phyloP scores from a whole-genome alignment of 2,113 vertebrate genomes.

The Nannospalax galili region DNA sequence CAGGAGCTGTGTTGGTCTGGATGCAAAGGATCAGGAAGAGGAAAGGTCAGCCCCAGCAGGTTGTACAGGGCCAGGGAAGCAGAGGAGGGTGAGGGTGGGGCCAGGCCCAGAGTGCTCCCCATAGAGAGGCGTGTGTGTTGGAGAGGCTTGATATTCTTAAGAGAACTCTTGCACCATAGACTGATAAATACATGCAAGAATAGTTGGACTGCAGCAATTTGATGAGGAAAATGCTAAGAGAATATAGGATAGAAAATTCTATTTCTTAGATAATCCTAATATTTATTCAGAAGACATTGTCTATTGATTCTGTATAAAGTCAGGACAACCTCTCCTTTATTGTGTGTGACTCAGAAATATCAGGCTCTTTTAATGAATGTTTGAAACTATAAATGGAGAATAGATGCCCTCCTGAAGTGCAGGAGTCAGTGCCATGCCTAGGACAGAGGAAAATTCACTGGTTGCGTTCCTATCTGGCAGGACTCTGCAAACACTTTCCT shows the following conservation, averaged over 20 bases:
- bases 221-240: not conserved
- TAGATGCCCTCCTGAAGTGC: fast-evolving
- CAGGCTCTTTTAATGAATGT: not conserved
- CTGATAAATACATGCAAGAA: not conserved
- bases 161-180: not conserved
- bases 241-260: not conserved
- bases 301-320: slow-evolving; percentile 58
- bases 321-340: slow-evolving; percentile 22
- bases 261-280: slow-evolving; percentile 3
- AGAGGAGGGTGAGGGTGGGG: too few relatives aligned
- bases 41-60: too few relatives aligned
- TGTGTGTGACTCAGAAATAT: slow-evolving; percentile 6
- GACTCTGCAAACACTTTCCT: not conserved
- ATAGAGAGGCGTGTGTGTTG: too few relatives aligned
- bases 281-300: slow-evolving; percentile 52
- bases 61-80: too few relatives aligned
- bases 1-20: too few relatives aligned
- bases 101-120: too few relatives aligned
- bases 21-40: too few relatives aligned
- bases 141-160: too few relatives aligned
- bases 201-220: not conserved
- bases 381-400: slow-evolving; percentile 22
- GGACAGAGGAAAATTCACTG: fast-evolving
- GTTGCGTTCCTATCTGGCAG: not conserved
- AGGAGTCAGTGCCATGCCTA: not conserved